A percentile compares a stretch with the other conserved stretches of the same genome.
phyloP scores from a whole-genome alignment of 2,888 invertebrate genomes.

The Drosophila tripunctata region DNA sequence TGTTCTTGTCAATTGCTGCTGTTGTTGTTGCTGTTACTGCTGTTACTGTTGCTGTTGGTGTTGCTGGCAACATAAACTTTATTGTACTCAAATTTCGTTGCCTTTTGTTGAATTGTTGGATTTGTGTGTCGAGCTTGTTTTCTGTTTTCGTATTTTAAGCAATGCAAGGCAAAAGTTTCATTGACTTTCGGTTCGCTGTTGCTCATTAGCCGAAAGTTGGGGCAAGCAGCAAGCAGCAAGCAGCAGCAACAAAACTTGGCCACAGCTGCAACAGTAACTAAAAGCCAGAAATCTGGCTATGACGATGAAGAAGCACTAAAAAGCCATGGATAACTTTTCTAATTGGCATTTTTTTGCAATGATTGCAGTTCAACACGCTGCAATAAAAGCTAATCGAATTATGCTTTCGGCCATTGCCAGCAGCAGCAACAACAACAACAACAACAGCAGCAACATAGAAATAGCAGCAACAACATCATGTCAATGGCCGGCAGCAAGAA shows the following conservation, averaged over 20 bases:
- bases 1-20: conserved; percentile 25
- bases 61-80: conserved; percentile 59
- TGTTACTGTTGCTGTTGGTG: conserved; percentile 22
- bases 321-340: conserved; percentile 54
- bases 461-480: conserved; percentile 48
- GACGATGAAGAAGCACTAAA: not conserved
- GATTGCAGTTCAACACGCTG: conserved; percentile 74
- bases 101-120: conserved; percentile 33
- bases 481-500: conserved; percentile 56
- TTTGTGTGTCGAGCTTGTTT: conserved; percentile 42
- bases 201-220: conserved; percentile 59
- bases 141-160: conserved; percentile 40
- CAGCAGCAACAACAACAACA: conserved; percentile 33
- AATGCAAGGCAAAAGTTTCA: conserved; percentile 57
- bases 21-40: conserved; percentile 37
- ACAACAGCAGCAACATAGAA: conserved; percentile 39
- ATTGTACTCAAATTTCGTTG: conserved; percentile 57
- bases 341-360: conserved; percentile 74
- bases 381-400: conserved; percentile 78
- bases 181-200: conserved; percentile 51
- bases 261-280: conserved; percentile 32
- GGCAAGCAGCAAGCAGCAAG: conserved; percentile 6
- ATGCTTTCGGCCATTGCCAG: conserved; percentile 68
- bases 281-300: conserved; percentile 30
- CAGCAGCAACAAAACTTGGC: conserved; percentile 18